A percentile compares a stretch with the other conserved stretches of the same genome.
These are phyloP conservation scores for Oncorhynchus clarkii DNA, from an alignment of 2,113 vertebrate species.

Conservation along the genomic window DNA sequence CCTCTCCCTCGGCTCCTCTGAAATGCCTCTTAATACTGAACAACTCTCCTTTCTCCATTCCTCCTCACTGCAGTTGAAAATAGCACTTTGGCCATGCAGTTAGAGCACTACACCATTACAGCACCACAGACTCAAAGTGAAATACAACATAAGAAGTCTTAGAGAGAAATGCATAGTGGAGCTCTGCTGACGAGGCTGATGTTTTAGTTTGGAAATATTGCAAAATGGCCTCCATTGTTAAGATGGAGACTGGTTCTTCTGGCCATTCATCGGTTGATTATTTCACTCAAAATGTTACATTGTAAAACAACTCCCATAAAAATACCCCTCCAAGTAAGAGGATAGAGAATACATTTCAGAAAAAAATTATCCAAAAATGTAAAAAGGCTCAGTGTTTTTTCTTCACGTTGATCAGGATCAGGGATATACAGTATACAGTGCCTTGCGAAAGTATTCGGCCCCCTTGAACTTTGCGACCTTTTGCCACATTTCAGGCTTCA, in stretches of 20 bases:
- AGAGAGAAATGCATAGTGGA: neutral
- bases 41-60: constrained; percentile 21
- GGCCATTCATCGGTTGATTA: neutral
- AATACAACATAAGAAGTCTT: neutral
- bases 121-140: neutral
- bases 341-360: no score
- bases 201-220: neutral
- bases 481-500: no score
- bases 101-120: constrained; percentile 16
- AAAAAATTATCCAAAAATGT: no score
- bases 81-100: constrained; percentile 19
- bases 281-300: no score
- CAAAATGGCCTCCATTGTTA: constrained; percentile 7
- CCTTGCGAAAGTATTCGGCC: no score
- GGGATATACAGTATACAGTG: no score
- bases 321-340: no score
- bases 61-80: constrained; percentile 29
- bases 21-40: constrained; percentile 37
- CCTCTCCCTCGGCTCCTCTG: constrained; percentile 25
- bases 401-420: no score
- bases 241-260: neutral
- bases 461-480: no score
- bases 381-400: no score
- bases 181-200: neutral
- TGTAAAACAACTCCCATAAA: no score